Base-by-base conservation (phyloP, 2,888 invertebrate genomes). In the Alloplasta piceator region DNA sequence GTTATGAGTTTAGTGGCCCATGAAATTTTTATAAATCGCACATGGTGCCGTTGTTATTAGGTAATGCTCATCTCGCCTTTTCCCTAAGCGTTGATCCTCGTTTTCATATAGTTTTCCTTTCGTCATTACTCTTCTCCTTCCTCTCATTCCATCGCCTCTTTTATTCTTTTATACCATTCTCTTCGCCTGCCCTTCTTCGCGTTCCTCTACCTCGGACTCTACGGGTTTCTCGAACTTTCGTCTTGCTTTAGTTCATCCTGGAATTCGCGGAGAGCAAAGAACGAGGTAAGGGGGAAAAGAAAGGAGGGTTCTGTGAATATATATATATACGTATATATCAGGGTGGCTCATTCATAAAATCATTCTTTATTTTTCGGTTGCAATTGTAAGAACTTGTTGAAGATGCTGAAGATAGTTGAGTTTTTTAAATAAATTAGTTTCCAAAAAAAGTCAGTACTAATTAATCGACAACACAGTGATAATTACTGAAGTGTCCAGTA, bases 221-320 rank as follows among this genome's bases (percentile, higher is more conserved):
- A n/a, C 46, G n/a, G 78, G 58, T 16, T 61, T 58, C 77, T 80
- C 78, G 66, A 80, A 76, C 72, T 80, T 72, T 82, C 82, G 79
- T 74, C 81, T 73, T 55, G 36, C 72, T 77, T 80, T 73, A 77
- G 76, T 72, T 73, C 26, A 72, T 73, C 46, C 67, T 73, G 77
- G 80, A 80, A 80, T 80, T 80, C 68, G 68, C 68, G 63, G 58
- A 38, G 63, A 46, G 80, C 61, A 16, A 50, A 56, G 50, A 46
- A 61, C 67, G 61, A 43, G 77, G 83, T 70, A 41, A 64, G 86
- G 80, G 71, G 80, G 58, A 61, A 63, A 71, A 55, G 73, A 82
- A 75, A 43, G 55, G 60, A 55, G 50, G 41, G 76, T 63, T 74
- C 50, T 73, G 72, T 46, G 61, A 26, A 26, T 26, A 26, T 26